phyloP scores from a whole-genome alignment of 2,888 invertebrate genomes.

The Cepaea hortensis region DNA sequence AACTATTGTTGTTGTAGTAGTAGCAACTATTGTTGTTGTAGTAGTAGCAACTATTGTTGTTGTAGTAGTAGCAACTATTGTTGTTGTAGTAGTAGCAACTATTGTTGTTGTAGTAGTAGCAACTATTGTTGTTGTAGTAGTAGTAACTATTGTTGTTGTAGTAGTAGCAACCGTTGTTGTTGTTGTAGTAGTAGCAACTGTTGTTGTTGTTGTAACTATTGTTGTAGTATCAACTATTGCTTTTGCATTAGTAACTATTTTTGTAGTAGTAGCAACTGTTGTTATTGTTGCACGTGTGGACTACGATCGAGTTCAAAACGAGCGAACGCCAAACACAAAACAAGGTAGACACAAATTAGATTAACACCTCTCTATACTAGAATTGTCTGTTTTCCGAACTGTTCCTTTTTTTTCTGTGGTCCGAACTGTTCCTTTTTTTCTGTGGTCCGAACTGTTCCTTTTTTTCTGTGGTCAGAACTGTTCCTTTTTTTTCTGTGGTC shows the following conservation, averaged over 20 bases:
- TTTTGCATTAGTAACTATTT: slow-evolving; percentile 78
- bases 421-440: no score
- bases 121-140: not conserved
- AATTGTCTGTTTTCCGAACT: no score
- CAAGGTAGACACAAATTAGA: no score
- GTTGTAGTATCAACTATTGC: slow-evolving; percentile 90
- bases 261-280: not conserved
- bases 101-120: not conserved
- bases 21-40: not conserved
- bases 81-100: not conserved
- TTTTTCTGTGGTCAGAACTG: no score
- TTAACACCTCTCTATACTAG: no score
- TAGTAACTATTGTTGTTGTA: slow-evolving; percentile 6
- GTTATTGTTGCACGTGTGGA: not conserved
- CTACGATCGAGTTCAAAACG: no score
- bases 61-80: not conserved
- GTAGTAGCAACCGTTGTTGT: slow-evolving; percentile 21
- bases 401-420: no score
- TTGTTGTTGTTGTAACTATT: slow-evolving; percentile 81
- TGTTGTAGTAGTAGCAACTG: slow-evolving; percentile 1
- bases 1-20: no score
- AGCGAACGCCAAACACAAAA: no score
- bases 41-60: not conserved
- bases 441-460: no score
- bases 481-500: no score